Conservation (phyloP, 2,113 vertebrate species). For the Gobius niger region DNA sequence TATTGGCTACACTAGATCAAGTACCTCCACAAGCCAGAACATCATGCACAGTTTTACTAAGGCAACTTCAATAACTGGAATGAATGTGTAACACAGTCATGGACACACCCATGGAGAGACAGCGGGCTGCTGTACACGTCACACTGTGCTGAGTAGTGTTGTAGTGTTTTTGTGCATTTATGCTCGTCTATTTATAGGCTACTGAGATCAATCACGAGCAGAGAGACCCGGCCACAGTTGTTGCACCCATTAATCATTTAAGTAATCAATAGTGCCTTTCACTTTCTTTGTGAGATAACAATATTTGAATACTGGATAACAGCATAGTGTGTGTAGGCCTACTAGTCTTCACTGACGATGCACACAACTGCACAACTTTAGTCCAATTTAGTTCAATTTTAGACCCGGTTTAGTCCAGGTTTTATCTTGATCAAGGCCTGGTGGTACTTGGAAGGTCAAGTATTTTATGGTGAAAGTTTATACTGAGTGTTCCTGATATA, state of each 20-base stretch:
- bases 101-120: conserved; percentile 16
- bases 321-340: too few species aligned
- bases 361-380: too few species aligned
- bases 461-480: too few species aligned
- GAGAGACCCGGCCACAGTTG: not conserved
- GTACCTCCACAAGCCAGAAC: conserved; percentile 54
- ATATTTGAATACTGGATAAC: too few species aligned
- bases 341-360: too few species aligned
- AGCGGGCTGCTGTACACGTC: not conserved
- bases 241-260: not conserved
- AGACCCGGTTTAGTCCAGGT: too few species aligned
- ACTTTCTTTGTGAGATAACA: not conserved
- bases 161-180: not conserved
- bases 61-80: conserved; percentile 61
- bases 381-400: too few species aligned
- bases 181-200: not conserved
- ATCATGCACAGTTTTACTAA: conserved; percentile 68
- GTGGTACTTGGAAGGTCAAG: too few species aligned
- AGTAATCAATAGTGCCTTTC: not conserved
- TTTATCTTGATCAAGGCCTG: too few species aligned
- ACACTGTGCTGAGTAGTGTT: not conserved
- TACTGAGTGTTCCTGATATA: too few species aligned
- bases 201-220: not conserved
- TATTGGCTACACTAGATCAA: conserved; percentile 48
- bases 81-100: conserved; percentile 34